Base-by-base conservation (phyloP, 2,797 vertebrate species). In the Lateolabrax maculatus region DNA sequence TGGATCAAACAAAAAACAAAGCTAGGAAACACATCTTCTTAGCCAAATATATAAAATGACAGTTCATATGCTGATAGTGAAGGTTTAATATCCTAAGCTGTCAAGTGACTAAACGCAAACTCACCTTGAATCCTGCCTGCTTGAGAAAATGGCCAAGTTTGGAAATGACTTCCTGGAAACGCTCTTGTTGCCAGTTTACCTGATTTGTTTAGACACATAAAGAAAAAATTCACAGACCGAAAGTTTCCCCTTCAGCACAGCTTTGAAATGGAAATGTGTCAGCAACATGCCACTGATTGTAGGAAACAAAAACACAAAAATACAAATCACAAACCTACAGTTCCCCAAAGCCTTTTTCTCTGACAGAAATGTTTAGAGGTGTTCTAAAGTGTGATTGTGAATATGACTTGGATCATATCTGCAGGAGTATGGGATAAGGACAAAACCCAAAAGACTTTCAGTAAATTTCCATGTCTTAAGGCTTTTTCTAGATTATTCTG, bases 111-210 rank as follows among this genome's bases (percentile, higher is more conserved):
- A 43, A 0, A 1, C 36, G 36, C 12, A 12, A 48, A 66, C 86
- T 90, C 94, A 98, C 98, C 97, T 99, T 99, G 93, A 99, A 99
- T 81, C 98, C 98, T 70, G 98, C 98, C 95, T 99, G 98, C 85
- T 98, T 99, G 84, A 99, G 96, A 90, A 99, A 99, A 34, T 98
- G 97, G 3, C 97, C 96, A 1, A 99, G 97, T 92, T 99, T 99
- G 75, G 92, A 96, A 9, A 91, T 93, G 76, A 99, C 96, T 89
- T 99, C 98, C 87, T 95, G 92, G 95, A 99, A 99, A 73, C 98
- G 96, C 71, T 98, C 97, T 89, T 97, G 95, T 84, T 99, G 97
- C 98, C 98, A 99, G 91, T 94, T 97, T 70, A 99, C 98, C 98
- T 99, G 93, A 90, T 92, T 85, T 51, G 69, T 23, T 71, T 6